phyloP scores from a whole-genome alignment of 2,797 vertebrate species.

The Oreochromis mossambicus region DNA sequence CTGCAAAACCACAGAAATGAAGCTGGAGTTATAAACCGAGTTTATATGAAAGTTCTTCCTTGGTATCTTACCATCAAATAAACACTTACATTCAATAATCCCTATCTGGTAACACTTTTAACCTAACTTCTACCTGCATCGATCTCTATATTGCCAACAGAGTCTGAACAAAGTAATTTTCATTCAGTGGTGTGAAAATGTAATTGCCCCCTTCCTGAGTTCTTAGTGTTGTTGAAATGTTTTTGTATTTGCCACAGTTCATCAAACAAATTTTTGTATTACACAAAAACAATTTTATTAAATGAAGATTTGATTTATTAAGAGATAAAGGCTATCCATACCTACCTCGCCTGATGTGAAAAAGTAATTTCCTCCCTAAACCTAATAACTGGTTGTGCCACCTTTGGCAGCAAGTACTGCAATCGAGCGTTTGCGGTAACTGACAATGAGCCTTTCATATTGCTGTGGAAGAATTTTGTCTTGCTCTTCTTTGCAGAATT shows the following conservation, averaged over 20 bases:
- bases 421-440: neutral
- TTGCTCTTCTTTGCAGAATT: too few relatives aligned
- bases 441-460: too few relatives aligned
- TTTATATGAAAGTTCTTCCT: neutral
- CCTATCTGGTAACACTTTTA: neutral
- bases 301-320: neutral
- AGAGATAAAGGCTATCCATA: neutral
- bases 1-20: slow-evolving; percentile 63
- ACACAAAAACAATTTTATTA: fast-evolving
- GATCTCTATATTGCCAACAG: neutral
- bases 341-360: neutral
- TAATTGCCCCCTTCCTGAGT: neutral
- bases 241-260: neutral
- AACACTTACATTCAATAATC: neutral
- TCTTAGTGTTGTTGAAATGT: neutral
- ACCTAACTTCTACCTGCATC: neutral
- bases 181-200: neutral
- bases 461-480: too few relatives aligned
- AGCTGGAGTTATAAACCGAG: neutral
- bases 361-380: neutral
- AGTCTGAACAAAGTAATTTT: neutral
- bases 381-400: neutral
- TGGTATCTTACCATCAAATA: neutral
- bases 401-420: neutral
- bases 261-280: neutral